A percentile compares a stretch with the other conserved stretches of the same genome.
phyloP scores from a whole-genome alignment of 2,797 vertebrate species.

The Dermochelys coriacea region DNA sequence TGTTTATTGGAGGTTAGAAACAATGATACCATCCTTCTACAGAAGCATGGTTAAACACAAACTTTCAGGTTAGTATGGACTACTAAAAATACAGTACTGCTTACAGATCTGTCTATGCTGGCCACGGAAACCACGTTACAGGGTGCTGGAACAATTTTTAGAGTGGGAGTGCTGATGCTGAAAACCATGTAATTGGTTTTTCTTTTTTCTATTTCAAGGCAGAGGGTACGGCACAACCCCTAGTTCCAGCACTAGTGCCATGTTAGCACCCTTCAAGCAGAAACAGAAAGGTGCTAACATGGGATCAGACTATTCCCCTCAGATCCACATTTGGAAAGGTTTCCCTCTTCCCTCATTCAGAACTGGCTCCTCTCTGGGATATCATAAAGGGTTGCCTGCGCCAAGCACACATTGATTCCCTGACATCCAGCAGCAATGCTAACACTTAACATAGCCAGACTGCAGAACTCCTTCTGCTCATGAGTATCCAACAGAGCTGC shows the following conservation, averaged over 20 bases:
- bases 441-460: background rate
- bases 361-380: background rate
- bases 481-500: background rate
- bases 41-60: background rate
- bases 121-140: too few species aligned
- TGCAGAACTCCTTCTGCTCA: background rate
- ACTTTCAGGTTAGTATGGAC: background rate
- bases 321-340: background rate
- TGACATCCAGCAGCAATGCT: background rate
- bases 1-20: conserved; percentile 24
- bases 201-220: too few species aligned
- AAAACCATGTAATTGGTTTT: too few species aligned
- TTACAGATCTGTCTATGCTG: too few species aligned
- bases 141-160: too few species aligned
- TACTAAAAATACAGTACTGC: background rate
- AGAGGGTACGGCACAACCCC: too few species aligned
- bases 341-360: background rate
- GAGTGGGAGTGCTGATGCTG: too few species aligned
- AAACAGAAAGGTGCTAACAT: too few species aligned
- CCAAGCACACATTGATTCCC: background rate
- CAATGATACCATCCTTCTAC: background rate
- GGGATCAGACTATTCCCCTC: background rate
- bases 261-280: too few species aligned
- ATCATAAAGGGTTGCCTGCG: background rate
- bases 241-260: too few species aligned